These are phyloP conservation scores for Drosophila subobscura DNA, from an alignment of 1,140 invertebrate species.

Conservation along the genomic window DNA sequence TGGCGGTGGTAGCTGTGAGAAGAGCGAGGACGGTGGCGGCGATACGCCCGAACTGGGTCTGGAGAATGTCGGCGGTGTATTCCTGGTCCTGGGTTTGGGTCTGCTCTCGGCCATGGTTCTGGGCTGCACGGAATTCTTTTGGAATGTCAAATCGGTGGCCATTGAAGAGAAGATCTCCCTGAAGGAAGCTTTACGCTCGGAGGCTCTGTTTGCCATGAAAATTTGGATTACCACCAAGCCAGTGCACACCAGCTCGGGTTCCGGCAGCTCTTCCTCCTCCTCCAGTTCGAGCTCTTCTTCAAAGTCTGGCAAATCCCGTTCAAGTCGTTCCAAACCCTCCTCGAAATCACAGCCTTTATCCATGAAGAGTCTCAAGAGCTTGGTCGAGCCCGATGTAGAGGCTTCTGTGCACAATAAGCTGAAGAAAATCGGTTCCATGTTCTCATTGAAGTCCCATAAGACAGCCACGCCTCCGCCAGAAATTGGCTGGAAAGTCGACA, in stretches of 20 bases:
- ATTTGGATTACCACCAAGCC: conserved; percentile 84
- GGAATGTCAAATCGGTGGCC: conserved; percentile 87
- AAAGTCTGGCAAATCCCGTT: conserved; percentile 54
- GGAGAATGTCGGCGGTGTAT: conserved; percentile 90
- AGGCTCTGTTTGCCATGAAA: conserved; percentile 85
- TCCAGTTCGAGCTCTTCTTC: conserved; percentile 46
- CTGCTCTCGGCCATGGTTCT: conserved; percentile 85
- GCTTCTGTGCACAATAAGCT: conserved; percentile 68
- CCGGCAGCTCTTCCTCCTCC: conserved; percentile 51
- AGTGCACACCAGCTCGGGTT: conserved; percentile 64
- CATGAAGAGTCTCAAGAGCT: conserved; percentile 66
- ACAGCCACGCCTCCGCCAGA: conserved; percentile 39
- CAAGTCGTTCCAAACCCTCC: conserved; percentile 64
- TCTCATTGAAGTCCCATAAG: conserved; percentile 68
- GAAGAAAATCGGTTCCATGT: conserved; percentile 77
- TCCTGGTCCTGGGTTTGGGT: conserved; percentile 87
- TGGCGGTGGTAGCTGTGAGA: conserved; percentile 71
- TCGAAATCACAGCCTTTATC: conserved; percentile 65
- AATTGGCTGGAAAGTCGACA: conserved; percentile 62
- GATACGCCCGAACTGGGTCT: conserved; percentile 85
- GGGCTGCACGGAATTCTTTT: conserved; percentile 86
- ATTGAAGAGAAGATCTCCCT: conserved; percentile 86
- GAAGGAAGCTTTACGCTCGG: conserved; percentile 85
- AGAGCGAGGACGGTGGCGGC: conserved; percentile 59
- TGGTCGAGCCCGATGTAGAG: conserved; percentile 47